These are phyloP conservation scores for Neopipo cinnamomea DNA, from an alignment of 2,113 vertebrate species.

Conservation along the genomic window DNA sequence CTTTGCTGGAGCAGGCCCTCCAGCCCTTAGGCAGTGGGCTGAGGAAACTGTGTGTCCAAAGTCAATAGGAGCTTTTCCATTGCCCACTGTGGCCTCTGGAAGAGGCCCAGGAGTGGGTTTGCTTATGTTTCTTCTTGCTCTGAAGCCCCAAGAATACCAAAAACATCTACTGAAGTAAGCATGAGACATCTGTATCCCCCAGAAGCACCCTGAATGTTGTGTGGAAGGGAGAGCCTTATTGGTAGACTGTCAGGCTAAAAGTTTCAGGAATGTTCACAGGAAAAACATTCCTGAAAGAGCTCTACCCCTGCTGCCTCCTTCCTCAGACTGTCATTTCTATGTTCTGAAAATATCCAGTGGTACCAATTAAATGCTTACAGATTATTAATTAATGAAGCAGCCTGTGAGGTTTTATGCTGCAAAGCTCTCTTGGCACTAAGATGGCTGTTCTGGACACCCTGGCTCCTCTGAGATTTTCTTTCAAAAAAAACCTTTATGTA, in stretches of 20 bases:
- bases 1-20: background rate
- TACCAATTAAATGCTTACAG: conserved; percentile 34
- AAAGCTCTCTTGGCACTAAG: background rate
- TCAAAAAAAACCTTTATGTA: background rate
- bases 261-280: background rate
- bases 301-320: background rate
- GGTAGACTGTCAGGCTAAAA: background rate
- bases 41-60: background rate
- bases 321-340: background rate
- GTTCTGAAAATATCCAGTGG: conserved; percentile 13
- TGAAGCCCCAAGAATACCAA: background rate
- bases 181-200: background rate
- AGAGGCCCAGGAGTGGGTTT: background rate
- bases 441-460: background rate
- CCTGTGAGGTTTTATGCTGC: conserved; percentile 13
- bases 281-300: background rate
- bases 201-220: background rate
- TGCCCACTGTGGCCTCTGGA: background rate
- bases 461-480: background rate
- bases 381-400: conserved; percentile 41
- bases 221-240: background rate
- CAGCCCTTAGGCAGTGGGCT: background rate
- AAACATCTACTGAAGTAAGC: background rate
- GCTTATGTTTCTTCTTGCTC: background rate
- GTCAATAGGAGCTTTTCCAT: background rate